Percentiles rank a stretch among this genome's conserved stretches.
Evolutionary conservation across 2,888 invertebrate species (phyloP).

Genomic region (Lissocephala sabroskyi): DNA sequence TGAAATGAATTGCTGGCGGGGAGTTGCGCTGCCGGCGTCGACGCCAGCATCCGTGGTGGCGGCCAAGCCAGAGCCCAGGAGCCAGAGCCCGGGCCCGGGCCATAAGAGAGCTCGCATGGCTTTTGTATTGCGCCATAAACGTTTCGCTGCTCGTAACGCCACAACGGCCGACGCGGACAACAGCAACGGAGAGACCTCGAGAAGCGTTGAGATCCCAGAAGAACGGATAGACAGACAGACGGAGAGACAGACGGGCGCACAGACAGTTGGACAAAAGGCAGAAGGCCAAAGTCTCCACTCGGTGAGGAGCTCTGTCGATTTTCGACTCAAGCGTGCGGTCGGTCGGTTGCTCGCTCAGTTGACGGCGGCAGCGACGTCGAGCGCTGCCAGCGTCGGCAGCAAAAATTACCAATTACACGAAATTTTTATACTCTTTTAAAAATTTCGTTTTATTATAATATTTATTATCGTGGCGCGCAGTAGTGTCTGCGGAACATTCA

Average conservation of each 20-base stretch:
- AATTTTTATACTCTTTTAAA: slow-evolving; percentile 73
- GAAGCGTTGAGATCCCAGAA: no score
- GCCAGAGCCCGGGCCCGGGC: slow-evolving; percentile 40
- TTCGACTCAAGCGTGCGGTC: background rate
- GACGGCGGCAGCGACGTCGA: no score
- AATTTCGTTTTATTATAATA: slow-evolving; percentile 73
- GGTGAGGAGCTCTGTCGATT: background rate
- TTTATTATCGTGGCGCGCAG: slow-evolving; percentile 72
- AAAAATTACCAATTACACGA: slow-evolving; percentile 72
- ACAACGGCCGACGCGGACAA: slow-evolving; percentile 70
- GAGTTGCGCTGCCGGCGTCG: slow-evolving; percentile 42
- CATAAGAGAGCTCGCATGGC: slow-evolving; percentile 70
- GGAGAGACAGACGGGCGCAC: background rate
- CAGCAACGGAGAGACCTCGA: background rate
- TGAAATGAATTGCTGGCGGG: slow-evolving; percentile 14
- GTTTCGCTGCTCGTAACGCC: slow-evolving; percentile 73
- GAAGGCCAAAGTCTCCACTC: background rate
- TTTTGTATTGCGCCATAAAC: slow-evolving; percentile 73
- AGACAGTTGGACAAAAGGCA: background rate
- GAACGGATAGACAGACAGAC: background rate
- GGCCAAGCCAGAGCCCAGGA: background rate
- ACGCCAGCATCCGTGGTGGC: slow-evolving; percentile 27
- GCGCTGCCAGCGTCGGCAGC: slow-evolving; percentile 51
- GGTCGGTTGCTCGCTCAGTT: no score
- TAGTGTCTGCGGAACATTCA: slow-evolving; percentile 69